A percentile compares a stretch with the other conserved stretches of the same genome.
Evolutionary conservation across 2,113 vertebrate genomes (phyloP).

Genomic region (Bujurquina vittata): DNA sequence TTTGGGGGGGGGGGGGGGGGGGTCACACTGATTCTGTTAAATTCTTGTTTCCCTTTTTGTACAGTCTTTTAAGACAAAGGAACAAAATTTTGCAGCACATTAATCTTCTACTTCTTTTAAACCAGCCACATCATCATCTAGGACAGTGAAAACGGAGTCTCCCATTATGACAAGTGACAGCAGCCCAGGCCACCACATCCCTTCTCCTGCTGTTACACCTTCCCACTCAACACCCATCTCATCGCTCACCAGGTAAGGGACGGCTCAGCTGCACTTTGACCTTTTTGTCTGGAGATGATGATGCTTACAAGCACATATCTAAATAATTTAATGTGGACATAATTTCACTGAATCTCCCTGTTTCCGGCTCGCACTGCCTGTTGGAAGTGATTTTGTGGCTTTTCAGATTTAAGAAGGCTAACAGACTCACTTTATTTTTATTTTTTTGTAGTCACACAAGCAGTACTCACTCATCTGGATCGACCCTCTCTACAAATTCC

Average conservation of each 20-base stretch:
- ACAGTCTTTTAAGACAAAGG: not conserved
- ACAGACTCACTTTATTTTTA: not conserved
- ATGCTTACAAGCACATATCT: slow-evolving; percentile 69
- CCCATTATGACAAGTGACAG: slow-evolving; percentile 79
- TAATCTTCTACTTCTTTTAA: not conserved
- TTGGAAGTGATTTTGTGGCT: not conserved
- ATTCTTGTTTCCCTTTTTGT: not conserved
- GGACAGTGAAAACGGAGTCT: slow-evolving; percentile 82
- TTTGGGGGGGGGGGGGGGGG: too few relatives aligned
- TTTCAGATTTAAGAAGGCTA: not conserved
- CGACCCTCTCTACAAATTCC: slow-evolving; percentile 79
- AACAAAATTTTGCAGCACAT: not conserved
- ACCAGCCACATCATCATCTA: slow-evolving; percentile 79
- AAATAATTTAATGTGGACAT: slow-evolving; percentile 2
- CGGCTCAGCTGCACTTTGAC: not conserved
- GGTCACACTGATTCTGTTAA: too few relatives aligned
- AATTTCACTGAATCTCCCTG: not conserved
- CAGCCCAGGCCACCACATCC: slow-evolving; percentile 76
- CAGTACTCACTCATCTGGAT: slow-evolving; percentile 83
- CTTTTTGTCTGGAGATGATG: slow-evolving; percentile 49
- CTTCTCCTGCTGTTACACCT: slow-evolving; percentile 80
- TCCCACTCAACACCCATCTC: slow-evolving; percentile 85
- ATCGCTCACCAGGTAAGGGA: slow-evolving; percentile 88
- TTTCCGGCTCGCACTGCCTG: not conserved
- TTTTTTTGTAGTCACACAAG: slow-evolving; percentile 75